Evolutionary conservation across 2,797 vertebrate genomes (phyloP), one percentile per base, ranked within the genome.

Genomic region (Cynopterus sphinx): DNA sequence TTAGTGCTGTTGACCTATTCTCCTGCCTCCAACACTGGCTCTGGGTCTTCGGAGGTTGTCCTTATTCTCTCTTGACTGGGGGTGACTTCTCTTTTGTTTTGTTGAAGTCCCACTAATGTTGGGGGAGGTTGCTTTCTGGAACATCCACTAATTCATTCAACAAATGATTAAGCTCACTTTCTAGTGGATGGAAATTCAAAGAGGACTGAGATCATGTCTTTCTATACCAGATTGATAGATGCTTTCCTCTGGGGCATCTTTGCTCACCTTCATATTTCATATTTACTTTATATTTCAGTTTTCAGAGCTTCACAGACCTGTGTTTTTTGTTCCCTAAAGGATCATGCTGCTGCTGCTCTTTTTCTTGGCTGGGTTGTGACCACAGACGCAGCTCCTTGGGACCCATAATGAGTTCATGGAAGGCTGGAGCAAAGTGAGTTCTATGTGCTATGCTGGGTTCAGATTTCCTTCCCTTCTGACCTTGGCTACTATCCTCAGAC

Each of bases 21-120:
- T 57, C 21, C 9, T n/a, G 8, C 26, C 39, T 57, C 53, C 17
- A 46, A 81, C 36, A 15, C 68, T 63, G 74, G 87, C 26, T 63
- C 74, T 67, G 36, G 43, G 8, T 87, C 63, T 89, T 41, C 87
- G 73, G 22, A 91, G 21, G 3, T 81, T 78, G n/a, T 85, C 61
- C 26, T 95, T 70, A 12, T 26, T 93, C n/a, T 43, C 16, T 68
- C 81, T 59, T 94, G 88, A 16, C 46, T 67, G 22, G 5, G 4
- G 3, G 17, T 89, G 53, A 9, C 36, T 93, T 96, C 36, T 97
- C 17, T 84, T 81, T 70, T 67, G 22, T 77, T 94, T 9, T 39
- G 4, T 53, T 6, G 5, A 74, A 63, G 22, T 90, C 24, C n/a
- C 5, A 22, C 49, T 51, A 59, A 67, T 24, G 15, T 13, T 1